Base-by-base conservation (phyloP, 2,888 invertebrate species). In the Idaea aversata region DNA sequence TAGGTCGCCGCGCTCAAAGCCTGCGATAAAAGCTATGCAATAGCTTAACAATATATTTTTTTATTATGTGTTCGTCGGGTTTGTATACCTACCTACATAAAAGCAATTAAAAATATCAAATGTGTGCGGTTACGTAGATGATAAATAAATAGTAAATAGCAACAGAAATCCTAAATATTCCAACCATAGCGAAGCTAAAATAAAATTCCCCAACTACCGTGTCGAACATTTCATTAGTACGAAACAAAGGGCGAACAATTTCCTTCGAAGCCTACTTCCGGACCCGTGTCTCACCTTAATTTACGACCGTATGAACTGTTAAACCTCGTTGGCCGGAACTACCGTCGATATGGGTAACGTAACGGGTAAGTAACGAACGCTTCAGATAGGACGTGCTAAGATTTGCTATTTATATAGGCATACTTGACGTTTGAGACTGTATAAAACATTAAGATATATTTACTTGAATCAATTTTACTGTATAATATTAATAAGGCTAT, bases 261-360 rank as follows among this genome's bases (percentile, higher is more conserved):
- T 47, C 47, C 47, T 47, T 10, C 47, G 47, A 47, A 47, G 47
- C 47, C 10, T 47, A 47, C 47, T 47, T 47, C 47, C 47, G 47
- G 47, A 47, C 47, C 47, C 47, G 47, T 47, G 47, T 47, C 47
- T 47, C 47, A 47, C 47, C 47, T 47, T 47, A 47, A 47, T 47
- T 47, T 47, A 47, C 47, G 47, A 47, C 13, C 47, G 47, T 47
- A 47, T 47, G 47, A 47, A 47, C 47, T 13, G 47, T 13, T 47
- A 47, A 47, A 47, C 47, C 47, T 47, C 47, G 47, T 10, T 13
- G 47, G 47, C 25, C 47, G 47, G 47, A 47, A 10, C 13, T 47
- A 47, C 13, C 47, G 10, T 47, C 47, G 47, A 47, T 47, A 47
- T 10, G 47, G 47, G 47, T 47, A 47, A 13, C 47, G 0, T 47